Evolutionary conservation across 1,140 invertebrate genomes (phyloP).

Genomic region (Scylla paramamosain): DNA sequence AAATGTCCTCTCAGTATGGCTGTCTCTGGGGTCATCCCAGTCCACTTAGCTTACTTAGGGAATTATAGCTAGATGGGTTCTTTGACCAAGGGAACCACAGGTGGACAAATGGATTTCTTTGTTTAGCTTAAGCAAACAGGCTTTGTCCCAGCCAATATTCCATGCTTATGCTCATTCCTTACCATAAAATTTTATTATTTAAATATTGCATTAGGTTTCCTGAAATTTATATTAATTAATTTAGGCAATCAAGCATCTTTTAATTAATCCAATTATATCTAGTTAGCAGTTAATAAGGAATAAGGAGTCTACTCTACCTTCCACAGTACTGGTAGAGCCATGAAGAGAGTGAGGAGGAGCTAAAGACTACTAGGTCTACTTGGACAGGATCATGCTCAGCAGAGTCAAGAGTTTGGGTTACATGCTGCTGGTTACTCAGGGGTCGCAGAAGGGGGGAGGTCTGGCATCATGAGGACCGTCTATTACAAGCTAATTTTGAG

Average conservation of each 20-base stretch:
- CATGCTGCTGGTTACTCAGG: slow-evolving; percentile 68
- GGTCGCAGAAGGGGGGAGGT: slow-evolving; percentile 58
- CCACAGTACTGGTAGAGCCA: slow-evolving; percentile 54
- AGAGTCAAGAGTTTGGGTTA: slow-evolving; percentile 65
- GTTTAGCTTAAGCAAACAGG: slow-evolving; percentile 56
- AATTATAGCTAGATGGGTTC: slow-evolving; percentile 63
- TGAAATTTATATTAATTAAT: slow-evolving; percentile 70
- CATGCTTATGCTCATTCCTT: slow-evolving; percentile 72
- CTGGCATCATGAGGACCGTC: slow-evolving; percentile 63
- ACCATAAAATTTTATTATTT: slow-evolving; percentile 56
- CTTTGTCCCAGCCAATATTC: slow-evolving; percentile 59
- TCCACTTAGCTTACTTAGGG: slow-evolving; percentile 74
- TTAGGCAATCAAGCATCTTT: slow-evolving; percentile 56
- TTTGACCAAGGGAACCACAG: slow-evolving; percentile 72
- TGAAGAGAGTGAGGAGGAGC: slow-evolving; percentile 66
- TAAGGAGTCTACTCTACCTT: slow-evolving; percentile 70
- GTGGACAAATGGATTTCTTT: slow-evolving; percentile 70
- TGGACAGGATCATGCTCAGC: slow-evolving; percentile 72
- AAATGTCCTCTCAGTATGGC: slow-evolving; percentile 77
- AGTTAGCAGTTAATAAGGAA: slow-evolving; percentile 64
- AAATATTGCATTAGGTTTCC: slow-evolving; percentile 50
- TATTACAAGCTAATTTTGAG: slow-evolving; percentile 46
- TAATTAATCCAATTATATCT: slow-evolving; percentile 57
- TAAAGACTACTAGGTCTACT: slow-evolving; percentile 69
- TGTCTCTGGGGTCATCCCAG: slow-evolving; percentile 68